Conservation (phyloP, 2,113 vertebrate species). For the Eptesicus fuscus region DNA sequence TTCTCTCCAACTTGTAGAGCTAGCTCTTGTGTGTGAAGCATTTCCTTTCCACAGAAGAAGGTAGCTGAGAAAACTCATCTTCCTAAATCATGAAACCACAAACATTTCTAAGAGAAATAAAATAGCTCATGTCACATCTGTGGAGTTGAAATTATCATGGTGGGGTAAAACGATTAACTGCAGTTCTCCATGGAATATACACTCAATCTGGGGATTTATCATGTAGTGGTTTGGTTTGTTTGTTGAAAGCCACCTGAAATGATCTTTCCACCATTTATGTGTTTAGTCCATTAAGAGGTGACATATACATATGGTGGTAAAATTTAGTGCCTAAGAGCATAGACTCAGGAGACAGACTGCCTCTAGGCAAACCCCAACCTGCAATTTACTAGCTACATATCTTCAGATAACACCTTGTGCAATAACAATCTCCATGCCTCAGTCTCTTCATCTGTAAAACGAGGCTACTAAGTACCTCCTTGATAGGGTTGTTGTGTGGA, state of each 20-base stretch:
- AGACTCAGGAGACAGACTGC: neutral
- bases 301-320: neutral
- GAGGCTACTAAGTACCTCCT: neutral
- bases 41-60: neutral
- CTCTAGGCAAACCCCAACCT: neutral
- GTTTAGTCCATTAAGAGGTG: neutral
- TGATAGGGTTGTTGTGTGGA: neutral
- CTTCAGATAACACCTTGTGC: neutral
- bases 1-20: neutral
- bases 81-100: neutral
- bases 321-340: neutral
- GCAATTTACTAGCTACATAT: neutral
- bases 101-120: neutral
- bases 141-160: neutral
- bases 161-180: neutral
- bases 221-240: neutral
- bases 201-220: neutral
- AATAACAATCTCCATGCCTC: neutral
- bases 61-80: neutral
- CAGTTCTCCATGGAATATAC: neutral
- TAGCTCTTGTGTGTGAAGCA: neutral
- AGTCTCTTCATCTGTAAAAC: neutral
- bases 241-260: constrained; percentile 9
- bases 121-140: neutral
- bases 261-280: neutral